Evolutionary conservation across 2,797 vertebrate genomes (phyloP).

Genomic region (Melanotaenia boesemani): DNA sequence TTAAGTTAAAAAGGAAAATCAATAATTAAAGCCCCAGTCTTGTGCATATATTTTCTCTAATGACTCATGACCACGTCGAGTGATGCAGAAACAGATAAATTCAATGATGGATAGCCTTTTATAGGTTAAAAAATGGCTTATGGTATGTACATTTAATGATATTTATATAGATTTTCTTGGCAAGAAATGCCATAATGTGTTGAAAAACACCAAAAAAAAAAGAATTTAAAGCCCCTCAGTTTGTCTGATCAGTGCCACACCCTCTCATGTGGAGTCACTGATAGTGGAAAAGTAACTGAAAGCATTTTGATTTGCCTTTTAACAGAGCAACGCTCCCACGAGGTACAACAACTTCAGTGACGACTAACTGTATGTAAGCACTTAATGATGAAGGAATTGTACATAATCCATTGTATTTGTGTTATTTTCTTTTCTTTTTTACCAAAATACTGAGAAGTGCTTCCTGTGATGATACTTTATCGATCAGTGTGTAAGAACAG

Average conservation of each 20-base stretch:
- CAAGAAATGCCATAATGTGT: neutral
- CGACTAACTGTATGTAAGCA: conserved; percentile 33
- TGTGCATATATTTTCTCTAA: neutral
- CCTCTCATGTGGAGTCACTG: neutral
- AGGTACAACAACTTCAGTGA: conserved; percentile 49
- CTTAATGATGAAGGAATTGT: conserved; percentile 60
- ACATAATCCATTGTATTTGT: conserved; percentile 50
- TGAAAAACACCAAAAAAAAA: neutral
- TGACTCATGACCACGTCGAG: too few relatives aligned
- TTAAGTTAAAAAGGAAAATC: conserved; percentile 2
- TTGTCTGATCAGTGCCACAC: neutral
- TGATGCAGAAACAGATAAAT: neutral
- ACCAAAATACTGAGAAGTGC: conserved; percentile 42
- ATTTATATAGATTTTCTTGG: neutral
- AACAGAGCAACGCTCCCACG: conserved; percentile 10
- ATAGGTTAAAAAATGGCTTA: neutral
- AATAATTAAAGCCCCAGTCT: neutral
- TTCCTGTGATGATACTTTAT: conserved; percentile 59
- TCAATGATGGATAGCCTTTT: neutral
- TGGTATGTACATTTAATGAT: neutral
- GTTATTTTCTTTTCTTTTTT: conserved; percentile 24
- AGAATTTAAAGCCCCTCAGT: neutral
- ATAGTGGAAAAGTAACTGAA: conserved; percentile 46
- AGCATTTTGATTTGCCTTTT: conserved; percentile 46
- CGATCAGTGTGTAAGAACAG: conserved; percentile 26